Conservation (phyloP, 2,113 vertebrate genomes). For the Hydrolagus affinis region DNA sequence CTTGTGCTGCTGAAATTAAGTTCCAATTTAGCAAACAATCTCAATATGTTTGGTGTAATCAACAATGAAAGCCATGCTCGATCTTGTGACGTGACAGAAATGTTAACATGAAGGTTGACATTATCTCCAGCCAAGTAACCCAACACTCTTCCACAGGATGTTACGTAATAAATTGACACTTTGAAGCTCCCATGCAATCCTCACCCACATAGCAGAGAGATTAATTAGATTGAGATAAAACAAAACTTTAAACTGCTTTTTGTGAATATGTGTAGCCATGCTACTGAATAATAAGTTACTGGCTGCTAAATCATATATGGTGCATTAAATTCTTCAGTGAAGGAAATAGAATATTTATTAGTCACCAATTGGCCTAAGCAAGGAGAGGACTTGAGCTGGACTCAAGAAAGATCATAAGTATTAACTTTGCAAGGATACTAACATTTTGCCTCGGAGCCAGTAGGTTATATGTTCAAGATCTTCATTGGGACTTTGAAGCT, state of each 20-base stretch:
- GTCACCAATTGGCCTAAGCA: background rate
- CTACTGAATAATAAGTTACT: background rate
- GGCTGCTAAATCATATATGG: background rate
- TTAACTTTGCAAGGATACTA: too few species aligned
- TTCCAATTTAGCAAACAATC: slow-evolving; percentile 24
- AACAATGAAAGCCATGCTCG: background rate
- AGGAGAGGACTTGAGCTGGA: background rate
- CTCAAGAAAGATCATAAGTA: background rate
- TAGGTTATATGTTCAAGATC: too few species aligned
- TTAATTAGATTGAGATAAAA: slow-evolving; percentile 24
- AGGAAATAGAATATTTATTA: background rate
- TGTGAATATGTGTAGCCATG: background rate
- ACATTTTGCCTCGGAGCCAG: too few species aligned
- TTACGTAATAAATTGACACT: background rate
- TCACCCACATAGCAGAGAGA: background rate
- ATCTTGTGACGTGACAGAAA: slow-evolving; percentile 27
- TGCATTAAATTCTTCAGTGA: background rate
- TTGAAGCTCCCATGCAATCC: slow-evolving; percentile 13
- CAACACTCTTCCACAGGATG: slow-evolving; percentile 5
- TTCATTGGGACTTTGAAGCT: too few species aligned
- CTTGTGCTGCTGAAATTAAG: background rate
- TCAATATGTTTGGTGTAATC: background rate
- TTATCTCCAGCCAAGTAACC: background rate
- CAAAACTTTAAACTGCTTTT: background rate
- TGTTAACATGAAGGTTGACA: background rate